phyloP scores from a whole-genome alignment of 2,797 vertebrate species.

The Argyrosomus regius region DNA sequence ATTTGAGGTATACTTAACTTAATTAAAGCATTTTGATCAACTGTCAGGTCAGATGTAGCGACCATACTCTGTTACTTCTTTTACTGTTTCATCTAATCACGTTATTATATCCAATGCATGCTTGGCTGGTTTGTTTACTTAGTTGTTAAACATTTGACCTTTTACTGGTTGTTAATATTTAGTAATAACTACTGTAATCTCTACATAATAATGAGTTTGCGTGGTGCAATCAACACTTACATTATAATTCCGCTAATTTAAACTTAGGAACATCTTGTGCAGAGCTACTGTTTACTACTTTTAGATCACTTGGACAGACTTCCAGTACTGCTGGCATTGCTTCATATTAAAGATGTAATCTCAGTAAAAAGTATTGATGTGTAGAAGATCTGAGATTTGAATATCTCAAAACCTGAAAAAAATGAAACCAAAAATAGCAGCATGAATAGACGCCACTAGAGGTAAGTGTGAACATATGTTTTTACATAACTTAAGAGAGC shows the following conservation, averaged over 20 bases:
- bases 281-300: not conserved
- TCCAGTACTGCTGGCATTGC: not conserved
- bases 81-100: not conserved
- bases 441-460: not conserved
- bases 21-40: not conserved
- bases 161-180: not conserved
- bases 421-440: not conserved
- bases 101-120: not conserved
- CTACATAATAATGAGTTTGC: not conserved
- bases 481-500: not conserved
- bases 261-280: not conserved
- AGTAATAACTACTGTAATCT: not conserved
- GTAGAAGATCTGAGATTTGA: not conserved
- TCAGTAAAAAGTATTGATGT: not conserved
- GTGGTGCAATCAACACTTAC: not conserved
- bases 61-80: not conserved
- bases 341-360: not conserved
- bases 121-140: not conserved
- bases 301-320: not conserved
- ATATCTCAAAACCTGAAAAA: not conserved
- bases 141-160: not conserved
- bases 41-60: not conserved
- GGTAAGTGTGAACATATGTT: constrained; percentile 1
- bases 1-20: not conserved
- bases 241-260: not conserved